phyloP scores from a whole-genome alignment of 2,888 invertebrate species.

The Pyrrhia umbra region DNA sequence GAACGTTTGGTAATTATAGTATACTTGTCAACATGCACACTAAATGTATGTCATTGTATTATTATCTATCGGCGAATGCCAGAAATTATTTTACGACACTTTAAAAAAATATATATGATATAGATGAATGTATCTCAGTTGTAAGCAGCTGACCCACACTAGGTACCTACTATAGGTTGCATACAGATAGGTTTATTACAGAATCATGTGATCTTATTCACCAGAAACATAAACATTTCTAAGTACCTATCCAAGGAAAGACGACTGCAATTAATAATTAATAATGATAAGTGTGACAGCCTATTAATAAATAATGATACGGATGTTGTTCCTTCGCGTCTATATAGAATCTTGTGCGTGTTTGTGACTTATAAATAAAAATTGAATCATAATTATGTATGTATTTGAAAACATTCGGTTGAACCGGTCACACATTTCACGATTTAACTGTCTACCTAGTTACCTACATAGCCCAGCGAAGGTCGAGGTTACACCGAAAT shows the following conservation, averaged over 20 bases:
- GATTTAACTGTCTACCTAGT: not conserved
- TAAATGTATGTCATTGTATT: no score
- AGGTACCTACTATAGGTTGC: not conserved
- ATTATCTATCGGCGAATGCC: no score
- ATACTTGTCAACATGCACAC: no score
- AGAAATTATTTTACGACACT: no score
- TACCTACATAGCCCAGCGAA: conserved; percentile 10
- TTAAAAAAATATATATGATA: no score
- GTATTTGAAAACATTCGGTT: not conserved
- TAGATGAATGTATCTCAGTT: no score
- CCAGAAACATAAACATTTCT: conserved; percentile 2
- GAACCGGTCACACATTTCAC: not conserved
- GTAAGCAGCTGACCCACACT: not conserved
- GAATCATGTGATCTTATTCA: conserved; percentile 6
- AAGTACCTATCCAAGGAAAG: not conserved
- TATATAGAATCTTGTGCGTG: not conserved
- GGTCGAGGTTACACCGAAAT: conserved; percentile 23
- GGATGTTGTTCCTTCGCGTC: not conserved
- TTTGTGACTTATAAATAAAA: no score
- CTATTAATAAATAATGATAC: not conserved
- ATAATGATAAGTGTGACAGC: not conserved
- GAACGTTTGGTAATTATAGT: not conserved
- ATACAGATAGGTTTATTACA: not conserved
- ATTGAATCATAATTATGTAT: no score
- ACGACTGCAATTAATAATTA: not conserved